These are phyloP conservation scores for Aviceda subcristata DNA, from an alignment of 2,113 vertebrate genomes.

Conservation along the genomic window DNA sequence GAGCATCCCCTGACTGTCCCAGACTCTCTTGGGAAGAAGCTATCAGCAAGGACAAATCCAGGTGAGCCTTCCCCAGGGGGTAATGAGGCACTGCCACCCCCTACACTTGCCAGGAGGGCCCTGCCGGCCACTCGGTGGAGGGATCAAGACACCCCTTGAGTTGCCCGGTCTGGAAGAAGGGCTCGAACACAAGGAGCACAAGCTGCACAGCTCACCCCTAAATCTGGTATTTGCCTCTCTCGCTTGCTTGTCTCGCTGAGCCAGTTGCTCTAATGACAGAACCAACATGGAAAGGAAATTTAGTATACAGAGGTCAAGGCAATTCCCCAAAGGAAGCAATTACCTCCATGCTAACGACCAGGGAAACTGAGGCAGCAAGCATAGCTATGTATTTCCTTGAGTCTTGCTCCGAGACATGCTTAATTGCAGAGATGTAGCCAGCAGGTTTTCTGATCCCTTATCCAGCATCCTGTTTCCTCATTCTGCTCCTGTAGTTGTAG, in stretches of 20 bases:
- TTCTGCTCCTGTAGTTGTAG: not conserved
- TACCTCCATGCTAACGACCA: not conserved
- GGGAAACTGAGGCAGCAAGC: not conserved
- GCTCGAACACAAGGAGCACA: not conserved
- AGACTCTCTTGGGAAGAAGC: not conserved
- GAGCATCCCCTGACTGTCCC: not conserved
- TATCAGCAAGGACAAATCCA: not conserved
- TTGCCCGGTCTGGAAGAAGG: not conserved
- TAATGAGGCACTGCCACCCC: not conserved
- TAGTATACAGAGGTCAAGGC: not conserved
- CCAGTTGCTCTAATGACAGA: conserved; percentile 6
- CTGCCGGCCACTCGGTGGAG: accelerated
- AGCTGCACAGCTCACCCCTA: not conserved
- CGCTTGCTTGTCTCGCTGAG: not conserved
- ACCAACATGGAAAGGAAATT: not conserved
- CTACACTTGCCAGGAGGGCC: not conserved
- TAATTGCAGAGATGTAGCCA: not conserved
- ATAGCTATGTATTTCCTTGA: not conserved
- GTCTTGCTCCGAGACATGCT: not conserved
- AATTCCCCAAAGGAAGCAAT: not conserved
- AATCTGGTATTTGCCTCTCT: not conserved
- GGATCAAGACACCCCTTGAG: not conserved
- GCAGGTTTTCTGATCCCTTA: conserved; percentile 10
- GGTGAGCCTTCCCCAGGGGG: not conserved
- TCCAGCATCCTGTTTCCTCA: conserved; percentile 12